Percentiles rank a stretch among this genome's conserved stretches.
Conservation (phyloP, 2,113 vertebrate genomes). For the Gyps fulvus region DNA sequence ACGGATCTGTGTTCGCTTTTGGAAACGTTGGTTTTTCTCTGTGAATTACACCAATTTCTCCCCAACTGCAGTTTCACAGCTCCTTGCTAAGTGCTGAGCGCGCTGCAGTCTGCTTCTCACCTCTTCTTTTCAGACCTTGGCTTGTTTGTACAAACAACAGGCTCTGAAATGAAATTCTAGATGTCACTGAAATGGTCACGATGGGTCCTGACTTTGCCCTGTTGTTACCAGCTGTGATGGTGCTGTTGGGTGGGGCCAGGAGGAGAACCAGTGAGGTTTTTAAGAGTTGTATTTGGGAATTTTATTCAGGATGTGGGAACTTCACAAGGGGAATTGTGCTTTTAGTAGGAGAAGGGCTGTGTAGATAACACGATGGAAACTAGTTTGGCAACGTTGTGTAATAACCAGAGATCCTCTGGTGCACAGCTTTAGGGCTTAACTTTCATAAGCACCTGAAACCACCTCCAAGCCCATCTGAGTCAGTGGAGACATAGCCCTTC, state of each 20-base stretch:
- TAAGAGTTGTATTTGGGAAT: rapidly evolving
- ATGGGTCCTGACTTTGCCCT: neutral
- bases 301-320: neutral
- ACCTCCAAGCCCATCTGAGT: neutral
- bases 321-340: neutral
- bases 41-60: neutral
- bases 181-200: rapidly evolving
- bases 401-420: neutral
- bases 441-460: neutral
- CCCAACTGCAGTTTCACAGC: neutral
- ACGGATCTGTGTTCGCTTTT: rapidly evolving
- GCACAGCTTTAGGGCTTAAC: neutral
- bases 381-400: neutral
- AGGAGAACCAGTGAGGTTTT: neutral
- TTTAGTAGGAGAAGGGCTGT: neutral
- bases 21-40: neutral
- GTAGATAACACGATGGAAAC: neutral
- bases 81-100: neutral
- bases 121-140: neutral
- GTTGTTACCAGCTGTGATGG: neutral
- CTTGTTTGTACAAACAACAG: neutral
- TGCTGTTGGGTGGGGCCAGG: neutral
- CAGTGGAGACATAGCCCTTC: neutral
- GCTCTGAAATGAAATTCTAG: neutral
- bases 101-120: neutral